Evolutionary conservation across 2,888 invertebrate genomes (phyloP).

Genomic region (Hyposoter dolosus): DNA sequence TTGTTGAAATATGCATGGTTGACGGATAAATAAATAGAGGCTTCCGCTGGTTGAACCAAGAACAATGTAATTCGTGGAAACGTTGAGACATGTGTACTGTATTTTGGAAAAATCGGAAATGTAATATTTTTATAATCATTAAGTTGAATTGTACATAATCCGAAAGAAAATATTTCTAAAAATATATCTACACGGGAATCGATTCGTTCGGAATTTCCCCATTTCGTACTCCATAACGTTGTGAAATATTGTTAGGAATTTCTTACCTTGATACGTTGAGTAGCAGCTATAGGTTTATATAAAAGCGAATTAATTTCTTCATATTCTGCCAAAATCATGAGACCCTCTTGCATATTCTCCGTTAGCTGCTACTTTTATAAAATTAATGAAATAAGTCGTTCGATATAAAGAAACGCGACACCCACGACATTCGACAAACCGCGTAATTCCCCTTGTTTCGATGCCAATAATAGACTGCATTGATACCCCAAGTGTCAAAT

Average conservation of each 20-base stretch:
- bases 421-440: constrained; percentile 11
- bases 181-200: neutral
- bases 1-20: constrained; percentile 91
- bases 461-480: constrained; percentile 64
- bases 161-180: neutral
- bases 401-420: constrained; percentile 9
- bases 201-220: neutral
- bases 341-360: constrained; percentile 77
- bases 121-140: neutral
- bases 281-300: constrained; percentile 82
- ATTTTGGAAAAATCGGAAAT: neutral
- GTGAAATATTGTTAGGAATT: neutral
- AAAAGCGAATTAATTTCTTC: constrained; percentile 81
- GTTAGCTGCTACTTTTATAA: constrained; percentile 3
- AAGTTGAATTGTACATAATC: neutral
- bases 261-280: constrained; percentile 90
- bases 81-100: constrained; percentile 88
- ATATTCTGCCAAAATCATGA: constrained; percentile 79
- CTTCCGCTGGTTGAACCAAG: constrained; percentile 94
- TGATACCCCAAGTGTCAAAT: constrained; percentile 55
- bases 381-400: constrained; percentile 29
- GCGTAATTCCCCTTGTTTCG: constrained; percentile 39
- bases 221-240: neutral
- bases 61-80: constrained; percentile 90
- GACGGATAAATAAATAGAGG: constrained; percentile 91